Evolutionary conservation across 2,797 vertebrate species (phyloP), one percentile per base, ranked within the genome.

Genomic region (Esox lucius): DNA sequence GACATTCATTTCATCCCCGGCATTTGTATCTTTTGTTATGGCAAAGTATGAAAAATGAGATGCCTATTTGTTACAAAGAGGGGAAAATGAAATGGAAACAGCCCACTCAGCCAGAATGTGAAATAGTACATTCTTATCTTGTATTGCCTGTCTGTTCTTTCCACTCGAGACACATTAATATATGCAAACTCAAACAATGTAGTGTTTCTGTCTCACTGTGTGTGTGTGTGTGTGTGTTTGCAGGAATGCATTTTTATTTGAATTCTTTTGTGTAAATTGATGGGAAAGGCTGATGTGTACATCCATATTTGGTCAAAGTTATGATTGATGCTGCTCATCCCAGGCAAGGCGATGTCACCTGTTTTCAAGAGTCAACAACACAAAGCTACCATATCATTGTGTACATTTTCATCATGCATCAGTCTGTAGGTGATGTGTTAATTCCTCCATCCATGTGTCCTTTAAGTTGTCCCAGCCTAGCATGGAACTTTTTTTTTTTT

Each of bases 31-130:
- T 87, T 83, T 19, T 69, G 39, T 49, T 17, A 42, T 68, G 49
- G 75, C 75, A 85, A 87, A 91, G 82, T 77, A 87, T 85, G 81
- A 90, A 88, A 87, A 88, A 90, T 87, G 81, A 86, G 86, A 61
- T 39, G 78, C 53, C 68, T 81, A 77, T 81, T 85, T 87, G 70
- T 84, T 81, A 87, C 79, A 83, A 83, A 83, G 79, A 71, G 53
- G 70, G 72, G 72, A 73, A 82, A 85, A 84, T 82, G 53, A 84
- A 89, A 83, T 75, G 74, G 73, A 68, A 74, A 83, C 78, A 75
- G 53, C 28, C 74, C 68, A 78, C 80, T 70, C 69, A 35, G 75
- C 66, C 74, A 70, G 51, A 86, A 85, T 31, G 48, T 74, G 73
- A 85, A 84, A 87, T 74, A 71, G 42, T 46, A 46, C 35, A 82